Conservation (phyloP, 1,140 invertebrate genomes). For the Lycorma delicatula region DNA sequence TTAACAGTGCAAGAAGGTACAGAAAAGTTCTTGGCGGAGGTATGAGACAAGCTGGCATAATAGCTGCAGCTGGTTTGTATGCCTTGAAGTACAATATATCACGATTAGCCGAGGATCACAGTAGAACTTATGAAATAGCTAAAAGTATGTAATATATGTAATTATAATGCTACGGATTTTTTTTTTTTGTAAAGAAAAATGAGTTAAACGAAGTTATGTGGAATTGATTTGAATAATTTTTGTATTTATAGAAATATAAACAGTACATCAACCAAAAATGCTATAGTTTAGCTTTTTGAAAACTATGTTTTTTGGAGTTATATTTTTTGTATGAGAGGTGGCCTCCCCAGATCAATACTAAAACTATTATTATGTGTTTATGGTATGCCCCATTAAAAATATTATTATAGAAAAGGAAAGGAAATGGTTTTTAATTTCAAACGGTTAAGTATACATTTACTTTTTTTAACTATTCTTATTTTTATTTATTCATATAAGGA, state of each 20-base stretch:
- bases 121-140: slow-evolving; percentile 56
- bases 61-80: slow-evolving; percentile 80
- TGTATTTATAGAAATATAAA: neutral
- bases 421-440: no score
- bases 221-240: neutral
- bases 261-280: neutral
- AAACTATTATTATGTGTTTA: no score
- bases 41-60: slow-evolving; percentile 80
- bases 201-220: neutral
- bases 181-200: neutral
- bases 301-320: neutral
- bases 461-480: no score
- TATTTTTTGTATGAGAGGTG: no score
- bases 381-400: no score
- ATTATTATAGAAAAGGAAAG: no score
- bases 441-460: no score
- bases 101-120: slow-evolving; percentile 64
- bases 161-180: neutral
- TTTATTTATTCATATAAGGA: no score
- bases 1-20: slow-evolving; percentile 56
- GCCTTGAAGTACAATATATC: slow-evolving; percentile 68
- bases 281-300: neutral
- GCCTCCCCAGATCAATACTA: no score
- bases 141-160: slow-evolving; percentile 42
- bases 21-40: slow-evolving; percentile 86